Evolutionary conservation across 1,140 invertebrate species (phyloP).

Genomic region (Bilobella aurantiaca): DNA sequence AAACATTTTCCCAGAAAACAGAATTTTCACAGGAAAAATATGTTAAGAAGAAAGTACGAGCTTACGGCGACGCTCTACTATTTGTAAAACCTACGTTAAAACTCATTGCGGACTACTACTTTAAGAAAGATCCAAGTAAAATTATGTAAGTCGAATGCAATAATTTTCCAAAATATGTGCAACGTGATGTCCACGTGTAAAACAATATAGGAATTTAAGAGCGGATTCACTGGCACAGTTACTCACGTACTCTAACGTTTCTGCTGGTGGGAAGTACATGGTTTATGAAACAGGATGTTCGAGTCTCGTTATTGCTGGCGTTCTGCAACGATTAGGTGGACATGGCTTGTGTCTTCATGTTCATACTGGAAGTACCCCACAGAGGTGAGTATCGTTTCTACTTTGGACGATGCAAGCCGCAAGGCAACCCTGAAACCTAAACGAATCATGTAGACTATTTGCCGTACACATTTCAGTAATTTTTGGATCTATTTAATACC

Average conservation of each 20-base stretch:
- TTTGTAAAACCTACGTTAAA: constrained; percentile 63
- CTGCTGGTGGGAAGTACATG: constrained; percentile 62
- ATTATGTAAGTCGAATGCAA: constrained; percentile 48
- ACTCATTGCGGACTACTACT: constrained; percentile 66
- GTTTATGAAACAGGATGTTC: constrained; percentile 77
- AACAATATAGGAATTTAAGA: constrained; percentile 49
- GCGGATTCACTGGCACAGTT: constrained; percentile 80
- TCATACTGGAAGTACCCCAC: constrained; percentile 64
- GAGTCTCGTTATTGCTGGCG: constrained; percentile 68
- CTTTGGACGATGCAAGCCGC: neutral
- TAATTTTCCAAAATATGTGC: no score
- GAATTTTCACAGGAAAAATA: constrained; percentile 91
- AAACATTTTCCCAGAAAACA: constrained; percentile 74
- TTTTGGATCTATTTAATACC: constrained; percentile 7
- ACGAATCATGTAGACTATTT: no score
- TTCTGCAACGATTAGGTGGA: constrained; percentile 57
- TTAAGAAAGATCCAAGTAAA: constrained; percentile 60
- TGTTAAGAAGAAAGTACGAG: constrained; percentile 82
- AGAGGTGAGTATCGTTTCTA: constrained; percentile 48
- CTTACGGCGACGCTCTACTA: constrained; percentile 70
- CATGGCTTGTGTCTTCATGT: constrained; percentile 61
- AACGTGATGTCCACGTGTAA: neutral
- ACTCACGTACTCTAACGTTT: constrained; percentile 66
- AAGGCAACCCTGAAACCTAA: neutral
- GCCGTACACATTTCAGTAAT: no score